phyloP scores from a whole-genome alignment of 2,113 vertebrate species.

The Meriones unguiculatus region DNA sequence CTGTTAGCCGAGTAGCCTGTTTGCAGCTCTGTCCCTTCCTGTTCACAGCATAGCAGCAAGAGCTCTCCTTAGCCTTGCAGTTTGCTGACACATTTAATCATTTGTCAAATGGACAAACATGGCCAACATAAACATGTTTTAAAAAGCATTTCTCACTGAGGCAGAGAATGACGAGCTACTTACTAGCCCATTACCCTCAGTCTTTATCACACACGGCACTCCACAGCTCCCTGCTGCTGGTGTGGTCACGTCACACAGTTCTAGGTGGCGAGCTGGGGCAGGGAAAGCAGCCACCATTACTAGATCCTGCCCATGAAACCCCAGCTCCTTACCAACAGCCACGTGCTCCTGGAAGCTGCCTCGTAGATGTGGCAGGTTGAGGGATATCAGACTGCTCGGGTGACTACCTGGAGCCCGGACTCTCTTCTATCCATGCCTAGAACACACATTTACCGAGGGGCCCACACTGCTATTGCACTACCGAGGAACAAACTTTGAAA shows the following conservation, averaged over 20 bases:
- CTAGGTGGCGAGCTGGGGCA: not conserved
- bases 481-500: slow-evolving; percentile 41
- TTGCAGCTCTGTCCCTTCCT: not conserved
- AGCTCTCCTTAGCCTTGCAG: not conserved
- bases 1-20: not conserved
- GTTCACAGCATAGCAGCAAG: not conserved
- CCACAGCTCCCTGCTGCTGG: not conserved
- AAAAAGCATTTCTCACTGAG: not conserved
- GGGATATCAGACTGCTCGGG: not conserved
- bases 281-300: not conserved
- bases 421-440: not conserved
- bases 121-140: not conserved
- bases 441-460: not conserved
- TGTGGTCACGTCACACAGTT: not conserved
- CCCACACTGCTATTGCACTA: not conserved
- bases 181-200: not conserved
- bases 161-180: not conserved
- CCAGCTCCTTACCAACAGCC: not conserved
- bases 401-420: not conserved
- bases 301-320: not conserved
- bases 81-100: not conserved
- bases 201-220: not conserved
- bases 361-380: not conserved
- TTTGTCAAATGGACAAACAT: slow-evolving; percentile 4
- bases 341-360: not conserved